Evolutionary conservation across 2,113 vertebrate species (phyloP), one percentile per base, ranked within the genome.

Genomic region (Ursus arctos): DNA sequence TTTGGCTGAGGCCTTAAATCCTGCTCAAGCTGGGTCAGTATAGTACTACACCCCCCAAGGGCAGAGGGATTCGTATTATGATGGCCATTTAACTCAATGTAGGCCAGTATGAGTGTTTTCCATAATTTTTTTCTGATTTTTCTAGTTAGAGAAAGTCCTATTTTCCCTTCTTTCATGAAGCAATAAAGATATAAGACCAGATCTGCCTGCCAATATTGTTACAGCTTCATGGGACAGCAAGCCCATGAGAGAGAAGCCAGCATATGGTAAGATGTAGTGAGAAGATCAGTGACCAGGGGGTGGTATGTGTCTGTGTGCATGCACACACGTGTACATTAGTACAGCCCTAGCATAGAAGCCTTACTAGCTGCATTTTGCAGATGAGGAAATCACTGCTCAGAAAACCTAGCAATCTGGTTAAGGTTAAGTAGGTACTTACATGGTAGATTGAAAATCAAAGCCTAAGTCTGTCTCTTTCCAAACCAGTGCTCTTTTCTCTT

Each of bases 391-490:
- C 7, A n/a, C 33, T 40, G 57, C 31, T 92, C 36, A 77, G 61
- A 65, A 93, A 96, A 43, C 33, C 49, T 59, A 71, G 26, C 33
- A 12, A n/a, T 55, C 28, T 77, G 28, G 33, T 16, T 18, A 94
- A 95, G 33, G 18, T 69, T 91, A 95, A 97, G 79, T 86, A 43
- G 57, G 31, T 84, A 40, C 16, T 71, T 90, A 91, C 11, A 40
- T 59, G 47, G 49, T 82, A 13, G 72, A 51, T 63, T 93, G 91
- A 83, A 13, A 93, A 89, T 80, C 40, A 36, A 94, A 88, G 53
- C 22, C 53, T 49, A 53, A 47, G 19, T 88, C 69, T 72, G 19
- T 65, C 28, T 76, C 81, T 40, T 76, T 97, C 51, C 53, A 96
- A 91, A 85, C 22, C n/a, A 65, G 18, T 2, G 21, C 19, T 65